A percentile compares a stretch with the other conserved stretches of the same genome.
These are phyloP conservation scores for Holothuria scabra DNA, from an alignment of 53 echinoderm and acorn worm species.

Conservation along the genomic window DNA sequence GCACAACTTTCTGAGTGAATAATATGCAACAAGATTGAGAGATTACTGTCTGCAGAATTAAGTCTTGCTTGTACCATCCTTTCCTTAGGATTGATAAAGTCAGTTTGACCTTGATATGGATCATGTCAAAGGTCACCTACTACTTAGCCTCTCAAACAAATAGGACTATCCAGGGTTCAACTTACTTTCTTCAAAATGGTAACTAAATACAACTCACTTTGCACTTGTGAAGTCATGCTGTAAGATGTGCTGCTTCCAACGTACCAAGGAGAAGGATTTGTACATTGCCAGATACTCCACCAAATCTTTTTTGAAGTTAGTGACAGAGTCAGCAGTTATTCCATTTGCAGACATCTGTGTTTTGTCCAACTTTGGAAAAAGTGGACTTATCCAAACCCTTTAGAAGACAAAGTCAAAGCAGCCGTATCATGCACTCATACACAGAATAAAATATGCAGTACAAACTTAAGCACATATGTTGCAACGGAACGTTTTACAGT, in stretches of 20 bases:
- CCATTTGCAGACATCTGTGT: slow-evolving; percentile 27
- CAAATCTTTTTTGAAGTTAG: slow-evolving; percentile 81
- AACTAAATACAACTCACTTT: slow-evolving; percentile 56
- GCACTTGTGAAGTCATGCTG: slow-evolving; percentile 86
- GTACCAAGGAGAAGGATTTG: slow-evolving; percentile 63
- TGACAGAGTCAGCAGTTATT: slow-evolving; percentile 61
- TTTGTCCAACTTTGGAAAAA: slow-evolving; percentile 75
- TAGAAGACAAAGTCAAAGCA: too few species aligned
- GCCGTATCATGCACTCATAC: too few species aligned
- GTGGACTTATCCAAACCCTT: slow-evolving; percentile 95
- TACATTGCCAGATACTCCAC: slow-evolving; percentile 79
- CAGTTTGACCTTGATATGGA: too few species aligned
- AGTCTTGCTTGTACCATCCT: neutral
- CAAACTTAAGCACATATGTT: too few species aligned
- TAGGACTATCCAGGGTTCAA: neutral
- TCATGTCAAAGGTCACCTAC: too few species aligned
- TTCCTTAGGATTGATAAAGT: too few species aligned
- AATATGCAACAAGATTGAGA: too few species aligned
- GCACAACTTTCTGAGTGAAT: too few species aligned
- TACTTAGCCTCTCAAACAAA: neutral
- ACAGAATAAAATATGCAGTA: too few species aligned
- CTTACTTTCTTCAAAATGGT: too few species aligned
- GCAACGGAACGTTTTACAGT: too few species aligned
- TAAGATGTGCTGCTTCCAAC: slow-evolving; percentile 83
- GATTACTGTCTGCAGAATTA: neutral